These are phyloP conservation scores for Spilogale gracilis DNA, from an alignment of 2,113 vertebrate species.

Conservation along the genomic window DNA sequence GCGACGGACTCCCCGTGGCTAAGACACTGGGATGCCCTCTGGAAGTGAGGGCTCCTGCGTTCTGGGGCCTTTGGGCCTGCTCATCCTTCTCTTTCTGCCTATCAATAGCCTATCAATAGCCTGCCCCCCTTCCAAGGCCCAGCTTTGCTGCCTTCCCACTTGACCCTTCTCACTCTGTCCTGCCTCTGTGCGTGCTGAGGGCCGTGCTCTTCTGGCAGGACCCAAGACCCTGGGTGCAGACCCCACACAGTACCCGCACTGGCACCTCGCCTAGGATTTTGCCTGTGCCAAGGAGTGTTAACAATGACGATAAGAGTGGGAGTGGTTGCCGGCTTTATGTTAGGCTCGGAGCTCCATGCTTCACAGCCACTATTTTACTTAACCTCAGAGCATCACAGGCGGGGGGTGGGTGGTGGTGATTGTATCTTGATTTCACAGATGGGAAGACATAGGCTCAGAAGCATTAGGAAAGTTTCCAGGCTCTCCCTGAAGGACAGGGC, in stretches of 20 bases:
- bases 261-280: accelerated
- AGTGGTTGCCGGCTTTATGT: not conserved
- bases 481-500: not conserved
- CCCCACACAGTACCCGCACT: not conserved
- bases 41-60: not conserved
- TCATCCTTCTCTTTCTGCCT: not conserved
- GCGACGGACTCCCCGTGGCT: not conserved
- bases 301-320: accelerated
- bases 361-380: not conserved
- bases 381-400: not conserved
- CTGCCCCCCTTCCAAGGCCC: not conserved
- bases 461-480: not conserved
- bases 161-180: accelerated
- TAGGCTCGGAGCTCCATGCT: accelerated
- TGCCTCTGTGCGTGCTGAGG: accelerated
- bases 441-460: not conserved
- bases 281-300: not conserved
- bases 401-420: too few species aligned
- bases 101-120: not conserved
- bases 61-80: not conserved
- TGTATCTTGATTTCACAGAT: not conserved
- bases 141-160: not conserved
- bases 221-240: not conserved
- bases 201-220: not conserved
- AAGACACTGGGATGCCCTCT: not conserved